Conservation (phyloP, 2,888 invertebrate genomes). For the Campaea margaritaria region DNA sequence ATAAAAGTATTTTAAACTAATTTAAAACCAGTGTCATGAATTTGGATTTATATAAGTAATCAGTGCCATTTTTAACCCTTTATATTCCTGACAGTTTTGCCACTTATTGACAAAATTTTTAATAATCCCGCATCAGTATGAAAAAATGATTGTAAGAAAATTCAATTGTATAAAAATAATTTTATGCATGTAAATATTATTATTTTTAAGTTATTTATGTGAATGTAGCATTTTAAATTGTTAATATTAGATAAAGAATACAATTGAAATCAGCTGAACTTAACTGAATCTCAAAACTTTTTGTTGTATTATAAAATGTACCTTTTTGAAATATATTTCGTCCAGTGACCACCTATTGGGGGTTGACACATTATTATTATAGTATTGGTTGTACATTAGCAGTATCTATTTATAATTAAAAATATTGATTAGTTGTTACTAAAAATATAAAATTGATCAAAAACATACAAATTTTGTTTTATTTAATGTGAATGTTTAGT, state of each 20-base stretch:
- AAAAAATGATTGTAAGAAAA: constrained; percentile 42
- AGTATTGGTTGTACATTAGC: constrained; percentile 80
- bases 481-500: too few species aligned
- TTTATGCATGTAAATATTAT: constrained; percentile 78
- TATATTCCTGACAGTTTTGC: constrained; percentile 70
- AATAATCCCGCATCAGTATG: constrained; percentile 50
- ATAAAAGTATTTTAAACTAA: constrained; percentile 78
- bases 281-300: constrained; percentile 78
- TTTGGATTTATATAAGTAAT: constrained; percentile 49
- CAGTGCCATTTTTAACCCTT: constrained; percentile 71
- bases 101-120: constrained; percentile 57
- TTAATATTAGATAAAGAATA: constrained; percentile 68
- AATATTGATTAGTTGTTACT: constrained; percentile 85
- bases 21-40: constrained; percentile 63
- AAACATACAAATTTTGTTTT: constrained; percentile 51
- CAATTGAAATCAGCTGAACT: constrained; percentile 82
- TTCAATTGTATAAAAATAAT: constrained; percentile 44
- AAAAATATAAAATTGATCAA: constrained; percentile 83
- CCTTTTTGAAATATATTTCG: constrained; percentile 79
- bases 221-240: constrained; percentile 76
- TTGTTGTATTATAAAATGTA: constrained; percentile 74
- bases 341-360: constrained; percentile 70
- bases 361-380: constrained; percentile 68
- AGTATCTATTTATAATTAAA: constrained; percentile 82
- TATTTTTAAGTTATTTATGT: constrained; percentile 83